Base-by-base conservation (phyloP, 2,797 vertebrate species). In the Pelochelys cantorii region DNA sequence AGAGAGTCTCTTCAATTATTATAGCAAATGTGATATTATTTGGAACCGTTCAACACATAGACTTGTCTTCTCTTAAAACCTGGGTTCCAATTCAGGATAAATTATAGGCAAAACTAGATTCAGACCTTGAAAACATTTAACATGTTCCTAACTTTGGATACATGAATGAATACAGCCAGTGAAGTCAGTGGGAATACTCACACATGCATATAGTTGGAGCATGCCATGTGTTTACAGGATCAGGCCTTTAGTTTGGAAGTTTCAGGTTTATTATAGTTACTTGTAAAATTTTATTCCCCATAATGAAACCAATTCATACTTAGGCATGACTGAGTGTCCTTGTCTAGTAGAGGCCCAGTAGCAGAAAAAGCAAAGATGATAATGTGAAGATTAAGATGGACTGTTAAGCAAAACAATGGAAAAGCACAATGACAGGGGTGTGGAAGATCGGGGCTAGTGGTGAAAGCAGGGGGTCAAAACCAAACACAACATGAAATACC, bases 141-240 rank as follows among this genome's bases (percentile, higher is more conserved):
- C 9, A 4, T 68, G 59, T 31, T 83, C 5, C 31, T 92, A 87
- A 2, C 1, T 52, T 86, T 48, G 15, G 14, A 4, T 11, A 11
- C 0, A 0, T 25, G 25, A 79, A 0, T 25, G 25, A 79, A 34
- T 81, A 81, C 4, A 81, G 86, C 48, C 20, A 34, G 0, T 0
- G 27, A 25, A 27, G 48, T 65, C 29, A 82, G 7, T 5, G 53
- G 75, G 52, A 79, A 55, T 75, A 81, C 12, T 3, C 42, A 48
- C 59, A 53, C 9, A 80, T 31, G 54, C 4, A 25, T 37, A 54
- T 83, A 87, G 52, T 3, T 52, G 42, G 81, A 55, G 7, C 11
- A 3, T 42, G 83, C 3, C 57, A 84, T 88, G 20, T 17, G 1
- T 57, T 53, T 22, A 82, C 71, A 87, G 15, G 11, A 48, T 90